These are phyloP conservation scores for Mactra quadrangularis DNA, from an alignment of 1,140 invertebrate species.

Conservation along the genomic window DNA sequence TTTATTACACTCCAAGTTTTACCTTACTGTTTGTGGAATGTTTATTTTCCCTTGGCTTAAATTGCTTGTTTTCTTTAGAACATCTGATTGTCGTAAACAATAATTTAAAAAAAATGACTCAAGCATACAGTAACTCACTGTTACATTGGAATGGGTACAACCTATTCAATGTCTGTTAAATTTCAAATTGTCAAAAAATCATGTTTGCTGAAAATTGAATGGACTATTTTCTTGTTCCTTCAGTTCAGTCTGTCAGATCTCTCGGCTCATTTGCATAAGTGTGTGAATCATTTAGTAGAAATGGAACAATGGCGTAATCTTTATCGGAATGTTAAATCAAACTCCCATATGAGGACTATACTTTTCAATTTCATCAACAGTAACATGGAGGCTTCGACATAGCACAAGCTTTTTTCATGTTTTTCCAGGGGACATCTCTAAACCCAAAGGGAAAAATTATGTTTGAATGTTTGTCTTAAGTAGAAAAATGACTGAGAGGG, in stretches of 20 bases:
- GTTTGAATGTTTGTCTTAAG: no score
- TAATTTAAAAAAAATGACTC: slow-evolving; percentile 26
- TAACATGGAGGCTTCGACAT: no score
- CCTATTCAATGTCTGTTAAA: slow-evolving; percentile 42
- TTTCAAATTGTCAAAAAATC: slow-evolving; percentile 32
- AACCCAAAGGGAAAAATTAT: no score
- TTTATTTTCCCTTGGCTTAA: no score
- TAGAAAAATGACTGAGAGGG: no score
- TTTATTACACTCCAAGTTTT: no score
- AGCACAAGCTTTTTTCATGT: no score
- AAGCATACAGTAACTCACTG: slow-evolving; percentile 26
- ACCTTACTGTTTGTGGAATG: no score
- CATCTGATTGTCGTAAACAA: background rate
- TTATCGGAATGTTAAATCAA: slow-evolving; percentile 35
- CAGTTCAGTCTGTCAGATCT: background rate
- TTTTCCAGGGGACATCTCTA: no score
- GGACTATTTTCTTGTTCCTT: slow-evolving; percentile 26
- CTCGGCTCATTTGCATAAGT: slow-evolving; percentile 24
- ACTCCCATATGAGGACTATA: background rate
- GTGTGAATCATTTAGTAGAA: slow-evolving; percentile 33
- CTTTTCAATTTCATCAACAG: no score
- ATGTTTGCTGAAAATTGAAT: slow-evolving; percentile 38
- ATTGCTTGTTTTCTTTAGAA: no score
- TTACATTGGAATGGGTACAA: slow-evolving; percentile 18
- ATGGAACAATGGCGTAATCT: slow-evolving; percentile 1